Conservation (phyloP, 2,113 vertebrate species). For the Hoplias malabaricus region DNA sequence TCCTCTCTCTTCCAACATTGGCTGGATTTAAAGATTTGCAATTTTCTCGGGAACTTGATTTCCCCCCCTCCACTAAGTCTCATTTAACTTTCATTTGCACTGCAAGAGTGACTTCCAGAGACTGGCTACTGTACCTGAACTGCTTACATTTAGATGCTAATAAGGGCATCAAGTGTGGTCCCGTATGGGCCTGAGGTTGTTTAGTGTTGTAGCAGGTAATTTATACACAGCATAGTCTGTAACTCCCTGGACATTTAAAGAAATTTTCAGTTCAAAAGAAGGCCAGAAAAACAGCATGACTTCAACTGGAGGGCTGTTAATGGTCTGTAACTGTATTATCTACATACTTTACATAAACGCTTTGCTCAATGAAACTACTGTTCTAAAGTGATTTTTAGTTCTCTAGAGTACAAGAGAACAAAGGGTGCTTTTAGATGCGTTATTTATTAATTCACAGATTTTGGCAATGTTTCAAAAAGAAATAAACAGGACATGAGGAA, state of each 20-base stretch:
- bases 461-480: too few relatives aligned
- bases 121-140: not conserved
- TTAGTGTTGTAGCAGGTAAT: not conserved
- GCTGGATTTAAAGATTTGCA: not conserved
- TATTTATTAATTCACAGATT: too few relatives aligned
- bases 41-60: not conserved
- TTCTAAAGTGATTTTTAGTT: too few relatives aligned
- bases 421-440: too few relatives aligned
- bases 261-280: not conserved
- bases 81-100: not conserved
- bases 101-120: not conserved
- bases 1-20: not conserved
- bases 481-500: too few relatives aligned
- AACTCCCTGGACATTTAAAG: constrained; percentile 5
- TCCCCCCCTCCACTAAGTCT: not conserved
- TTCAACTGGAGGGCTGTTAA: not conserved
- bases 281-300: not conserved
- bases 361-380: too few relatives aligned
- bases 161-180: not conserved
- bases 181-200: not conserved
- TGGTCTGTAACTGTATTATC: not conserved
- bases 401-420: too few relatives aligned
- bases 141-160: not conserved
- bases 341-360: too few relatives aligned
- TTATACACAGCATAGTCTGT: not conserved